Conservation (phyloP, 2,113 vertebrate genomes). For the Sorex araneus region DNA sequence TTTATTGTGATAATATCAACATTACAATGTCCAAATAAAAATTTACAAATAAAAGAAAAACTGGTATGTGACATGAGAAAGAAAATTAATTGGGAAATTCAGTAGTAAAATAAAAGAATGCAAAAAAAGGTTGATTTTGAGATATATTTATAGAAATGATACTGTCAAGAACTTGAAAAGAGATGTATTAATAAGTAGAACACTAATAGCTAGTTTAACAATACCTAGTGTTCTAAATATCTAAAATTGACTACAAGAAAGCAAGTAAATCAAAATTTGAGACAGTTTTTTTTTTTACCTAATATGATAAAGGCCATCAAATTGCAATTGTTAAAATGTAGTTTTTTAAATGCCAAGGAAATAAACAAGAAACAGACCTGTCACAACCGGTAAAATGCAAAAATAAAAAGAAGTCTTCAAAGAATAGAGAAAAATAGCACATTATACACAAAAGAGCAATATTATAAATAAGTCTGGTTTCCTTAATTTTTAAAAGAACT, state of each 20-base stretch:
- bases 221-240: neutral
- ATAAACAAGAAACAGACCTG: neutral
- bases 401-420: neutral
- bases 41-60: neutral
- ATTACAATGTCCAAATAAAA: neutral
- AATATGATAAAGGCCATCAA: neutral
- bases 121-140: neutral
- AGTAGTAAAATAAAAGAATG: neutral
- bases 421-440: neutral
- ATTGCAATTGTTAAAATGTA: neutral
- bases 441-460: neutral
- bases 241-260: neutral
- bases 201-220: neutral
- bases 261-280: neutral
- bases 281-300: neutral
- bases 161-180: neutral
- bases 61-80: neutral
- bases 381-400: conserved; percentile 9
- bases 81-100: neutral
- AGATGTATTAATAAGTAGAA: neutral
- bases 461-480: neutral
- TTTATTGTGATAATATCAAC: too few species aligned
- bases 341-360: neutral
- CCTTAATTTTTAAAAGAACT: neutral
- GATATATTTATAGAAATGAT: neutral